phyloP scores from a whole-genome alignment of 2,888 invertebrate genomes.

The Cybosia mesomella region DNA sequence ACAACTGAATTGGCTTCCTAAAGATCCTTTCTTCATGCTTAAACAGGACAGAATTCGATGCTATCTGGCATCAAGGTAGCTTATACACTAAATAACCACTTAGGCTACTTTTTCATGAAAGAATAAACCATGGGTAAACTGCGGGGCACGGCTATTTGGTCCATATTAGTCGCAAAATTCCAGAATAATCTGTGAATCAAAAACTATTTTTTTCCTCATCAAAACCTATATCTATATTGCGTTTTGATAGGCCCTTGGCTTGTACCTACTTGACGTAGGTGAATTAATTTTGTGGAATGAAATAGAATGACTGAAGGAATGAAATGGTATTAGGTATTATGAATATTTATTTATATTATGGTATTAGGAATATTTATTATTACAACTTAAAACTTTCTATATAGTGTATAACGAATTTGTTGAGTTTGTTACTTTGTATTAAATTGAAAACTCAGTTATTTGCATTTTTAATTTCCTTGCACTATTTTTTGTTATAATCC shows the following conservation, averaged over 20 bases:
- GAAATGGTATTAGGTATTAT: too few relatives aligned
- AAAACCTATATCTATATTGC: neutral
- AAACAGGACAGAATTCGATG: too few relatives aligned
- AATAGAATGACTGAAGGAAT: neutral
- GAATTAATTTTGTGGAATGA: neutral
- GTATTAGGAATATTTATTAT: neutral
- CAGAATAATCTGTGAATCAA: neutral
- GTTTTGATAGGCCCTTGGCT: neutral
- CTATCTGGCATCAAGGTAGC: too few relatives aligned
- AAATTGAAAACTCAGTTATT: neutral
- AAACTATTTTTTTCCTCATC: neutral
- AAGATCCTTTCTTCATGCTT: too few relatives aligned
- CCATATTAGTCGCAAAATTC: neutral
- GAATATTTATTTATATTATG: too few relatives aligned
- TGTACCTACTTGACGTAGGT: neutral
- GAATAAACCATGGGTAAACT: neutral
- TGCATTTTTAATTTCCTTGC: neutral
- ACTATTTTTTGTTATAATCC: too few relatives aligned
- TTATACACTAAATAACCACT: too few relatives aligned
- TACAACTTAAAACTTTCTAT: neutral
- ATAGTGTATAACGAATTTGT: neutral
- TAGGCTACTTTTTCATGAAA: too few relatives aligned
- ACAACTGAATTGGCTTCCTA: too few relatives aligned
- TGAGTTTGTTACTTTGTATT: neutral
- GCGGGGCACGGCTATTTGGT: neutral